These are phyloP conservation scores for Natator depressus DNA, from an alignment of 2,113 vertebrate species.

Conservation along the genomic window DNA sequence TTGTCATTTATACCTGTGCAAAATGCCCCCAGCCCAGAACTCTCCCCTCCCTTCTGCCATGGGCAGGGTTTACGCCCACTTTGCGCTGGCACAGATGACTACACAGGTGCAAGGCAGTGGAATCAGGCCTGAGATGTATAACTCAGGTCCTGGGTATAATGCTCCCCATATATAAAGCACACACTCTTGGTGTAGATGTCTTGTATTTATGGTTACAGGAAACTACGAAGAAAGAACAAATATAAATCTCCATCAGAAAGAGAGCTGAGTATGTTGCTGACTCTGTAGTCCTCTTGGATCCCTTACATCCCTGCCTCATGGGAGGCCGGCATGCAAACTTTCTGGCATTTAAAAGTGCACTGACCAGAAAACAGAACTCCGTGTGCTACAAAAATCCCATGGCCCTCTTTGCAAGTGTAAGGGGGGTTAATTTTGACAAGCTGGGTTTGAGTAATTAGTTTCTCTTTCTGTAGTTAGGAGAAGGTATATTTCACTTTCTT, in stretches of 20 bases:
- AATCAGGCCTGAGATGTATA: neutral
- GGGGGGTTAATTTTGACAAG: neutral
- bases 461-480: neutral
- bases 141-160: neutral
- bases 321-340: neutral
- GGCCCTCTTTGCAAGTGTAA: neutral
- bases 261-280: neutral
- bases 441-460: neutral
- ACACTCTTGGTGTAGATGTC: neutral
- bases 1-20: neutral
- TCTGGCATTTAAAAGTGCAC: neutral
- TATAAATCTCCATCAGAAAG: neutral
- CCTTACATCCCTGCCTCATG: too few relatives aligned
- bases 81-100: neutral
- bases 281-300: neutral
- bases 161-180: neutral
- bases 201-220: neutral
- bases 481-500: neutral
- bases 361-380: neutral
- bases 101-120: neutral
- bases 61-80: neutral
- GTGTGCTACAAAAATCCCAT: neutral
- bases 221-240: neutral
- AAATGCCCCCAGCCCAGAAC: neutral
- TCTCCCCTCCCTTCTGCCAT: neutral